Conservation (phyloP, 1,140 invertebrate genomes). For the Drosophila nebulosa region DNA sequence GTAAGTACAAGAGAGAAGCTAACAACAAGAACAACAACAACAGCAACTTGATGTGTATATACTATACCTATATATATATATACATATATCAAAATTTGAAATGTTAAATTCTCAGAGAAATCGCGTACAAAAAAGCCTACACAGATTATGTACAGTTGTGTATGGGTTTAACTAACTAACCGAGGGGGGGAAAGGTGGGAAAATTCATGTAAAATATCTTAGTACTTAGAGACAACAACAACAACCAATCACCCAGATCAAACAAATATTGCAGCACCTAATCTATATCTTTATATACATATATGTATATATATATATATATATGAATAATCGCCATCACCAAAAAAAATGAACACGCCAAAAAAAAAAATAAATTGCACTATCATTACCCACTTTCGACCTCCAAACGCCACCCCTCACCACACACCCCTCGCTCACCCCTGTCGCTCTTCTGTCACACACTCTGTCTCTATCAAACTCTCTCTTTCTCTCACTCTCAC, state of each 20-base stretch:
- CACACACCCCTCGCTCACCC: no score
- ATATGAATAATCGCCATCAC: constrained; percentile 1
- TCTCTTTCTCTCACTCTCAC: not conserved
- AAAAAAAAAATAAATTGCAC: not conserved
- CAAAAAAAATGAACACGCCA: not conserved
- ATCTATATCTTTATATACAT: constrained; percentile 10
- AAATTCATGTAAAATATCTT: no score
- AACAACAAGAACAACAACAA: not conserved
- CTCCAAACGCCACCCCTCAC: no score
- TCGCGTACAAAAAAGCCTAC: not conserved
- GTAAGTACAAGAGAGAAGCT: constrained; percentile 28
- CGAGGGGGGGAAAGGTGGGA: no score
- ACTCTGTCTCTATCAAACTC: constrained; percentile 12
- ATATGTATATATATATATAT: constrained; percentile 1
- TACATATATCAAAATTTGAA: no score
- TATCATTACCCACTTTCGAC: no score
- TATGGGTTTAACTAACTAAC: no score
- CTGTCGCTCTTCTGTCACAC: constrained; percentile 17
- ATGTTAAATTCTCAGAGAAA: not conserved
- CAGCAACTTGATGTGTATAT: constrained; percentile 13
- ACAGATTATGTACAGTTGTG: constrained; percentile 23
- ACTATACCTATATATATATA: not conserved
- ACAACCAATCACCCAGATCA: constrained; percentile 28
- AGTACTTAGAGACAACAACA: not conserved
- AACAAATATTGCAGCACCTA: constrained; percentile 31